phyloP scores from a whole-genome alignment of 1,140 invertebrate species.

The Andrena cerasifolii region DNA sequence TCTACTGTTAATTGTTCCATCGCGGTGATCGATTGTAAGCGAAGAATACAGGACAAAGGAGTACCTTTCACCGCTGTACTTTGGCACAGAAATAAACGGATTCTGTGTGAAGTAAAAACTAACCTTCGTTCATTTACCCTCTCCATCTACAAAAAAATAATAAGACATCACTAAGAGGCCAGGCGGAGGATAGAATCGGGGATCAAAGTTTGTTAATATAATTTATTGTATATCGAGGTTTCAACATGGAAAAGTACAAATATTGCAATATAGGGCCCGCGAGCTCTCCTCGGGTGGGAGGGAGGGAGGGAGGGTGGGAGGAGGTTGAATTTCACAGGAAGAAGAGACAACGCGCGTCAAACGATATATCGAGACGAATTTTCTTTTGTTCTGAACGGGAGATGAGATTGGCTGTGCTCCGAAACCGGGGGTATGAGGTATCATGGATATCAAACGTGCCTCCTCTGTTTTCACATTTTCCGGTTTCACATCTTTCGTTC shows the following conservation, averaged over 20 bases:
- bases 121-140: no score
- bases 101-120: not conserved
- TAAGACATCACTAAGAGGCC: not conserved
- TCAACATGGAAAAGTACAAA: conserved; percentile 84
- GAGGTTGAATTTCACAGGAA: conserved; percentile 61
- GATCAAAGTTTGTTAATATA: conserved; percentile 82
- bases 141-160: no score
- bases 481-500: conserved; percentile 27
- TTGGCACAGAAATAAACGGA: conserved; percentile 19
- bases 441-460: conserved; percentile 41
- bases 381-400: conserved; percentile 21
- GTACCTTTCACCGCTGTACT: not conserved
- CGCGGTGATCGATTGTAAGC: no score
- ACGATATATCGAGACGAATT: conserved; percentile 20
- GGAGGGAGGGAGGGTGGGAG: conserved; percentile 77
- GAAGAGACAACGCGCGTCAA: conserved; percentile 66
- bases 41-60: not conserved
- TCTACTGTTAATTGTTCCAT: no score
- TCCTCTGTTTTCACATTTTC: conserved; percentile 47
- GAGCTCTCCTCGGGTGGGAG: conserved; percentile 81
- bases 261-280: conserved; percentile 83
- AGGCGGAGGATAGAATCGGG: not conserved
- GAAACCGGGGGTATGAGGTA: conserved; percentile 59
- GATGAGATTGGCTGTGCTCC: conserved; percentile 37
- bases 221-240: conserved; percentile 83